A percentile compares a stretch with the other conserved stretches of the same genome.
These are phyloP conservation scores for Coendou prehensilis DNA, from an alignment of 2,797 vertebrate species.

Conservation along the genomic window DNA sequence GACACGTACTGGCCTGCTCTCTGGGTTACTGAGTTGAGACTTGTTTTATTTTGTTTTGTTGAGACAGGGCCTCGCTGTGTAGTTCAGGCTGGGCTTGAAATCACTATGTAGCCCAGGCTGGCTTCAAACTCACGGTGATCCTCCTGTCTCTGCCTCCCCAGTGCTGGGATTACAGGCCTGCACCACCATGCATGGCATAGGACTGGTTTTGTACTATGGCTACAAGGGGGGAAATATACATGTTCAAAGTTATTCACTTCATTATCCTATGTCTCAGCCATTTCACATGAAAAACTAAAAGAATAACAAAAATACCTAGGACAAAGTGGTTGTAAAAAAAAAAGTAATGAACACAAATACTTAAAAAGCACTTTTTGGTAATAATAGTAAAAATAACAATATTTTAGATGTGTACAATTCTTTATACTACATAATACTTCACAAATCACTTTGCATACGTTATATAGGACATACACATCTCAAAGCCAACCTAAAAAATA, in stretches of 20 bases:
- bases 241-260: conserved; percentile 31
- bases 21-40: not conserved
- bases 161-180: not conserved
- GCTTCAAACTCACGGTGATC: not conserved
- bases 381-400: conserved; percentile 56
- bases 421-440: conserved; percentile 48
- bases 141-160: not conserved
- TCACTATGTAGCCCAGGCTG: not conserved
- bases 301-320: conserved; percentile 28
- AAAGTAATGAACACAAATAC: conserved; percentile 54
- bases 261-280: conserved; percentile 1
- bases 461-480: conserved; percentile 55
- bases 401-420: conserved; percentile 26
- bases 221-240: conserved; percentile 5
- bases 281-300: conserved; percentile 56
- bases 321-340: conserved; percentile 58
- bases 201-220: conserved; percentile 9
- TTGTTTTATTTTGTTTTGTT: conserved; percentile 50
- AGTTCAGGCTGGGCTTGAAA: not conserved
- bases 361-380: not conserved
- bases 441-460: conserved; percentile 58
- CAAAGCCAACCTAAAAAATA: conserved; percentile 57
- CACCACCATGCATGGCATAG: not conserved
- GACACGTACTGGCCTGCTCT: not conserved
- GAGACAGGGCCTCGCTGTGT: not conserved